Evolutionary conservation across 2,113 vertebrate species (phyloP).

Genomic region (Budorcas taxicolor): DNA sequence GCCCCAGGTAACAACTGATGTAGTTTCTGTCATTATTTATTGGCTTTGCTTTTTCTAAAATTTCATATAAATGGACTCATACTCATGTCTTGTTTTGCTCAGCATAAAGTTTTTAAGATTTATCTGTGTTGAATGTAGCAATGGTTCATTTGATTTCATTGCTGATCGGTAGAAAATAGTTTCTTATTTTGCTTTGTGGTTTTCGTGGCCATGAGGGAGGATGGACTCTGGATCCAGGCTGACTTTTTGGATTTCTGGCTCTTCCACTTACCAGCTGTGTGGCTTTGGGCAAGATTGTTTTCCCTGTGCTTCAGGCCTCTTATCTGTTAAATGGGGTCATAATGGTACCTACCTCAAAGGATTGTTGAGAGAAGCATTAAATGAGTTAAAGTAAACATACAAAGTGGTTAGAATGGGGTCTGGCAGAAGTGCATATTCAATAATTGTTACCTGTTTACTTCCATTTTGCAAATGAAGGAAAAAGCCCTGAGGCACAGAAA

Average conservation of each 20-base stretch:
- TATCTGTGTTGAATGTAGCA: background rate
- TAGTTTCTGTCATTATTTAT: background rate
- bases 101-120: background rate
- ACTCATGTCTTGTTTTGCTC: background rate
- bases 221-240: background rate
- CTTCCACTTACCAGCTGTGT: background rate
- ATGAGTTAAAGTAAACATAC: background rate
- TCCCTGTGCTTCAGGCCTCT: background rate
- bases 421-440: background rate
- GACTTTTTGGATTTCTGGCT: background rate
- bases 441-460: background rate
- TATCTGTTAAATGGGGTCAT: background rate
- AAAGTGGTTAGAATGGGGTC: background rate
- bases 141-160: conserved; percentile 6
- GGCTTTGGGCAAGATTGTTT: background rate
- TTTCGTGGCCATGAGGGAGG: background rate
- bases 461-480: background rate
- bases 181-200: conserved; percentile 8
- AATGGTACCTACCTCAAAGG: background rate
- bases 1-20: background rate
- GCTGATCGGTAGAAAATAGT: background rate
- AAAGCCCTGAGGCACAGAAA: background rate
- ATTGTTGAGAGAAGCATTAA: background rate
- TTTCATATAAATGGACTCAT: conserved; percentile 8
- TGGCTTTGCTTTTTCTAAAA: background rate